Percentiles rank a stretch among this genome's conserved stretches.
Conservation (phyloP, 2,797 vertebrate species). For the Xiphophorus birchmanni region DNA sequence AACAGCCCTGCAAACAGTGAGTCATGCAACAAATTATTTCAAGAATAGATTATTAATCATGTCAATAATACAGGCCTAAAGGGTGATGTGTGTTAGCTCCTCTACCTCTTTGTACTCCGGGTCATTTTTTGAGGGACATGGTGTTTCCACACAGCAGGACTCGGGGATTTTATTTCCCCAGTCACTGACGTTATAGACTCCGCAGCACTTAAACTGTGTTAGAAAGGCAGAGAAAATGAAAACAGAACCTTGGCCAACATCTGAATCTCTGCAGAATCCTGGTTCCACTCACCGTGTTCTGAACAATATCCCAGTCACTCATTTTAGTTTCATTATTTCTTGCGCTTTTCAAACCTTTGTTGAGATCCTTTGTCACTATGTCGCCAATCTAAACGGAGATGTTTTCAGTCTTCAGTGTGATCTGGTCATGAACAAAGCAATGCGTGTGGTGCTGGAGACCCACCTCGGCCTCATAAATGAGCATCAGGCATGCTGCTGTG, state of each 20-base stretch:
- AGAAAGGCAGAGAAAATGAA: not conserved
- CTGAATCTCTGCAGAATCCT: not conserved
- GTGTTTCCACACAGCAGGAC: constrained; percentile 2
- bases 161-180: constrained; percentile 10
- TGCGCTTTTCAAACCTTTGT: rapidly evolving
- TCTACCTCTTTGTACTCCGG: constrained; percentile 11
- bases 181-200: constrained; percentile 46
- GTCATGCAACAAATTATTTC: not conserved
- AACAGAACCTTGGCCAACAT: not conserved
- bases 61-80: not conserved
- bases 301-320: constrained; percentile 72
- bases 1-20: constrained; percentile 75
- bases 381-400: constrained; percentile 42
- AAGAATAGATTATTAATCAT: not conserved
- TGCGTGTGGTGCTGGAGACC: not conserved
- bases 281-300: constrained; percentile 22
- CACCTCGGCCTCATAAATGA: constrained; percentile 65
- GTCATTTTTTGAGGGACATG: rapidly evolving
- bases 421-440: not conserved
- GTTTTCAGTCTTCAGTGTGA: not conserved
- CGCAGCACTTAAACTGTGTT: constrained; percentile 77
- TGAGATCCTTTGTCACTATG: constrained; percentile 33
- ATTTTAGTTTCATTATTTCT: rapidly evolving
- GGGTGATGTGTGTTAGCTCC: not conserved
- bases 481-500: constrained; percentile 71